Conservation (phyloP, 2,888 invertebrate genomes). For the Bugulina stolonifera region DNA sequence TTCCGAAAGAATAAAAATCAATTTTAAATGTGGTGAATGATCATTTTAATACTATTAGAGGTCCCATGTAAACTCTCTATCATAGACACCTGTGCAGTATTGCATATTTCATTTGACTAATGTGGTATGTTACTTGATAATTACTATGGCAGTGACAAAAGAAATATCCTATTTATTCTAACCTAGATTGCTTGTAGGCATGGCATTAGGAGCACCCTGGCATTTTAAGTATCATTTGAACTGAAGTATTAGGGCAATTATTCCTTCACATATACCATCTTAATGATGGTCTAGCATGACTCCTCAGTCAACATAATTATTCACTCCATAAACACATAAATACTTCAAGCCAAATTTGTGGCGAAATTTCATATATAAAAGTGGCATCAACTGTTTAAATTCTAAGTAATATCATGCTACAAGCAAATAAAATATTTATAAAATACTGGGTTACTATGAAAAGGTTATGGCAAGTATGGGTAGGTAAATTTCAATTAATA, state of each 20-base stretch:
- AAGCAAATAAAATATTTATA: too few species aligned
- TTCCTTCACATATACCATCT: not conserved
- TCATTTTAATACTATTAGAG: too few species aligned
- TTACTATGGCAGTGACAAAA: not conserved
- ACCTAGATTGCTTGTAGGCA: not conserved
- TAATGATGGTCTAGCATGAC: constrained; percentile 24
- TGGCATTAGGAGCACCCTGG: not conserved
- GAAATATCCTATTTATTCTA: constrained; percentile 1
- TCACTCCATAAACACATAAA: not conserved
- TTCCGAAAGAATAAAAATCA: too few species aligned
- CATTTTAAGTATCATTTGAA: constrained; percentile 11
- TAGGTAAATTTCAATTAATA: too few species aligned
- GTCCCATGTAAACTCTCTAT: too few species aligned
- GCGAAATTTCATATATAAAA: not conserved
- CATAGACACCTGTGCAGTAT: too few species aligned
- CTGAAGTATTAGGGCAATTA: constrained; percentile 15
- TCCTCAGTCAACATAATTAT: not conserved
- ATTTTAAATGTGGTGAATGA: too few species aligned
- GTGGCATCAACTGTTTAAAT: too few species aligned
- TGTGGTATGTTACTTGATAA: not conserved
- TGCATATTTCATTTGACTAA: too few species aligned
- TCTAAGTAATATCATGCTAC: too few species aligned
- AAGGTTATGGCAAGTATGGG: too few species aligned
- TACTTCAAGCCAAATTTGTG: constrained; percentile 11
- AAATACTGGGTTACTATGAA: too few species aligned